Base-by-base conservation (phyloP, 2,888 invertebrate species). In the Hyposoter dolosus region DNA sequence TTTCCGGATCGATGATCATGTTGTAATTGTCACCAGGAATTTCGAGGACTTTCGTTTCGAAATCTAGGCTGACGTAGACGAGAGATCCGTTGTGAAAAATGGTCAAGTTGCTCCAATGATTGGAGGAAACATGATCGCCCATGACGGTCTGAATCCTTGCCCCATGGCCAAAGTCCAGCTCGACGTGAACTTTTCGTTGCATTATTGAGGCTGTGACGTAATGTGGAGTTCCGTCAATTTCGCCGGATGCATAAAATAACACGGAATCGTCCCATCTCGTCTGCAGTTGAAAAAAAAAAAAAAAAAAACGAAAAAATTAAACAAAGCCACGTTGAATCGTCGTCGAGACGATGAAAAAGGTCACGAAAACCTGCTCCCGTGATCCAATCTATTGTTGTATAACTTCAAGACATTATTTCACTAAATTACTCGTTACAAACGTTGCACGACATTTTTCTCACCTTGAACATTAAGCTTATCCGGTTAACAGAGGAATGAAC, bases 221-320 rank as follows among this genome's bases (percentile, higher is more conserved):
- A 93, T 98, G 98, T 92, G 98, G 97, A 90, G 97, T 97, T 47
- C 97, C 97, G 81, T 97, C 97, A 74, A 97, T 97, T 92, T 98
- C 98, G 28, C 98, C 98, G 90, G 98, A 98, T 5, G 98, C 98
- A 93, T 99, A 99, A 93, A 99, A 98, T 85, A 99, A 94, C 3
- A 98, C 98, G 10, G 98, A 98, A 92, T 99, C 98, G 93, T 98
- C 98, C 94, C 98, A 98, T 90, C 97, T 96, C 10, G 99, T 99
- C 96, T 98, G 95, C 28, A n/a, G 28, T 28, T 12, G 28, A 35
- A 3, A 66, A n/a, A 23, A 40, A 47, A 82, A 78, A 84, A 35
- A 85, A 83, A 82, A 74, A 84, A 68, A 79, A 74, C 74, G 83
- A 80, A 84, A 82, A 85, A 87, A 80, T 76, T 17, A 15, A 78